phyloP scores from a whole-genome alignment of 2,888 invertebrate genomes.

The Onthophagus sagittarius region DNA sequence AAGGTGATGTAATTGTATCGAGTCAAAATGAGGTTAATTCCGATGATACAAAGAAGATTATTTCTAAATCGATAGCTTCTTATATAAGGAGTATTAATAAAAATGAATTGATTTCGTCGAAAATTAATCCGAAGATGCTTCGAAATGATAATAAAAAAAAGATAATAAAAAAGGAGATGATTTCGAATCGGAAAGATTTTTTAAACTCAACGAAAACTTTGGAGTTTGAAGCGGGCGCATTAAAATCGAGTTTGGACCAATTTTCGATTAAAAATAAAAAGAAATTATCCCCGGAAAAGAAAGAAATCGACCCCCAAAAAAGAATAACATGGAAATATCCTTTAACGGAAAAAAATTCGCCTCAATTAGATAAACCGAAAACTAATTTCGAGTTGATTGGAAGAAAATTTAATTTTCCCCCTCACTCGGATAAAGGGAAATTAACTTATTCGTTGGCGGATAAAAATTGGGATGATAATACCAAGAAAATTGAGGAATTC shows the following conservation, averaged over 20 bases:
- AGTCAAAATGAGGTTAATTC: background rate
- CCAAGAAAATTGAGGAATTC: constrained; percentile 6
- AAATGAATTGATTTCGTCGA: background rate
- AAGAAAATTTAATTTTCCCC: background rate
- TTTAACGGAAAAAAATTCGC: constrained; percentile 38
- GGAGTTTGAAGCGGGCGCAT: constrained; percentile 21
- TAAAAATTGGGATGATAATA: constrained; percentile 11
- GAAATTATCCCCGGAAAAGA: constrained; percentile 1
- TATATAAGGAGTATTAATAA: background rate
- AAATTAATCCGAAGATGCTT: background rate
- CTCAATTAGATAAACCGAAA: constrained; percentile 25
- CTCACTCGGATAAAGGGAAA: background rate
- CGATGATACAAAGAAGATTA: background rate
- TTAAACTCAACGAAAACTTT: constrained; percentile 15
- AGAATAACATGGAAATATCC: constrained; percentile 42
- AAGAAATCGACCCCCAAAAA: constrained; percentile 7
- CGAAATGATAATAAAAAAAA: background rate
- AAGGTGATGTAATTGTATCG: background rate
- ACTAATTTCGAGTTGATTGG: background rate
- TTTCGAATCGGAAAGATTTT: background rate
- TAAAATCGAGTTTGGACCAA: constrained; percentile 15
- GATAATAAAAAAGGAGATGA: background rate
- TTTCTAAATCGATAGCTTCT: background rate
- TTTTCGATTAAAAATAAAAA: constrained; percentile 21
- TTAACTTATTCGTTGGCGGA: constrained; percentile 4